These are phyloP conservation scores for Microcaecilia unicolor DNA, from an alignment of 2,797 vertebrate species.

Conservation along the genomic window DNA sequence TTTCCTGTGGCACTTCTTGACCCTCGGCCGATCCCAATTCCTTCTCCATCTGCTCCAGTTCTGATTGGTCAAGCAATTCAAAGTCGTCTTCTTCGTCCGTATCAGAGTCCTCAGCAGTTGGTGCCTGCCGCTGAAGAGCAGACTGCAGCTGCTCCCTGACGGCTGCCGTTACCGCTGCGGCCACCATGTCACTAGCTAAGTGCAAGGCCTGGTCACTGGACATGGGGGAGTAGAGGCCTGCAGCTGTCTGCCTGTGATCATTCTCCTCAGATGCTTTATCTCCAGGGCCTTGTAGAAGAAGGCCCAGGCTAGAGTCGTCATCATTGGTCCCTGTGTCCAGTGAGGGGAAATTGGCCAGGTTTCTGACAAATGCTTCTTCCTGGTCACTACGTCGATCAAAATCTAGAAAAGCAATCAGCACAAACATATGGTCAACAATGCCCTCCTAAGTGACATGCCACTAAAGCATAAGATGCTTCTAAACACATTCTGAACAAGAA, in stretches of 20 bases:
- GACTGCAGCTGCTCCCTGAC: slow-evolving; percentile 80
- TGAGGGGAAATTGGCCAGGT: slow-evolving; percentile 82
- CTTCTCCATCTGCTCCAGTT: slow-evolving; percentile 88
- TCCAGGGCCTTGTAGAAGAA: slow-evolving; percentile 44
- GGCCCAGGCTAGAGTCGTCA: slow-evolving; percentile 74
- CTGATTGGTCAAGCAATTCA: slow-evolving; percentile 94
- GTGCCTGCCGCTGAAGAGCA: slow-evolving; percentile 36
- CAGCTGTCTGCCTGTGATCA: slow-evolving; percentile 27
- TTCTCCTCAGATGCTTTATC: slow-evolving; percentile 25
- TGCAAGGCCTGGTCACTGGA: slow-evolving; percentile 56
- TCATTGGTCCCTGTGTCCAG: slow-evolving; percentile 79
- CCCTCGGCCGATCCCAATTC: slow-evolving; percentile 69
- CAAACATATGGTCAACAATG: too few species aligned
- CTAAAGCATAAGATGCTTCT: slow-evolving; percentile 7
- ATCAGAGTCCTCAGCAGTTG: slow-evolving; percentile 74
- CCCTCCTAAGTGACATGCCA: too few species aligned
- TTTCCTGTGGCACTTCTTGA: slow-evolving; percentile 41
- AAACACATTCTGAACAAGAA: slow-evolving; percentile 7
- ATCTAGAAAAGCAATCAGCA: too few species aligned
- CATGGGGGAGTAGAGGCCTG: slow-evolving; percentile 41
- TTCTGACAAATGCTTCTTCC: slow-evolving; percentile 75
- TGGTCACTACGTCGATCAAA: slow-evolving; percentile 73
- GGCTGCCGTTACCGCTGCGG: slow-evolving; percentile 73
- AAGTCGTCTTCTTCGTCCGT: slow-evolving; percentile 89
- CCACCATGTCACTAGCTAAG: slow-evolving; percentile 70